These are phyloP conservation scores for Cryptoblepharus egeriae DNA, from an alignment of 2,797 vertebrate genomes.

Conservation along the genomic window DNA sequence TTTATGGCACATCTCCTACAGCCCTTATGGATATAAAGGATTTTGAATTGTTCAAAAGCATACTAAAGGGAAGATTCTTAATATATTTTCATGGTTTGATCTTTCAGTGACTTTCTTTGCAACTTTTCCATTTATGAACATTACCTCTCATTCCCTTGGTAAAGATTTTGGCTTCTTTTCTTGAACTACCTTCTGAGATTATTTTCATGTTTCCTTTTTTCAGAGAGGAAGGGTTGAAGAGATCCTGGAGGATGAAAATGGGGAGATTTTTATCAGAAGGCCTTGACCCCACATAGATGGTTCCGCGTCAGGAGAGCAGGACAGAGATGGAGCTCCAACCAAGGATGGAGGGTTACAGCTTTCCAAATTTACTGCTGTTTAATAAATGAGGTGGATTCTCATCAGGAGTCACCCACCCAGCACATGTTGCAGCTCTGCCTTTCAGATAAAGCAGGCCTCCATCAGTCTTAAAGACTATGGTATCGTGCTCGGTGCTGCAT, in stretches of 20 bases:
- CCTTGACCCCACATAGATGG: conserved; percentile 6
- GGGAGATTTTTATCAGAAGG: conserved; percentile 51
- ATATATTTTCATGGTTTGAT: neutral
- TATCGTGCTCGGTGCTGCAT: too few relatives aligned
- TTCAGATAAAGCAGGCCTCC: too few relatives aligned
- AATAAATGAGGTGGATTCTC: conserved; percentile 20
- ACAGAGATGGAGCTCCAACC: neutral
- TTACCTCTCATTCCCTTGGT: too few relatives aligned
- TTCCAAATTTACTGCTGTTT: neutral
- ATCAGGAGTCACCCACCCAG: neutral
- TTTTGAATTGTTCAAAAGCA: neutral
- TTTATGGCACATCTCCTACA: too few relatives aligned
- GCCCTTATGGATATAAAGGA: neutral
- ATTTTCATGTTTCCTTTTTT: conserved; percentile 16
- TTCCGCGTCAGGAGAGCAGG: neutral
- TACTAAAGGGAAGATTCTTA: neutral
- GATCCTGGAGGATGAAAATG: conserved; percentile 67
- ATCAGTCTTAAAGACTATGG: too few relatives aligned
- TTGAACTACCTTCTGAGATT: neutral
- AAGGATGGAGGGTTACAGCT: neutral
- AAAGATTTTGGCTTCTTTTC: neutral
- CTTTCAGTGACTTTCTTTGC: neutral
- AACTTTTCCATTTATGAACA: too few relatives aligned
- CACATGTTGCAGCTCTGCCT: neutral
- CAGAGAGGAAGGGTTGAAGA: conserved; percentile 70